Evolutionary conservation across 30 jellyfish, hydroid and myxozoan genomes (phyloP).

Genomic region (Rhopilema esculentum): DNA sequence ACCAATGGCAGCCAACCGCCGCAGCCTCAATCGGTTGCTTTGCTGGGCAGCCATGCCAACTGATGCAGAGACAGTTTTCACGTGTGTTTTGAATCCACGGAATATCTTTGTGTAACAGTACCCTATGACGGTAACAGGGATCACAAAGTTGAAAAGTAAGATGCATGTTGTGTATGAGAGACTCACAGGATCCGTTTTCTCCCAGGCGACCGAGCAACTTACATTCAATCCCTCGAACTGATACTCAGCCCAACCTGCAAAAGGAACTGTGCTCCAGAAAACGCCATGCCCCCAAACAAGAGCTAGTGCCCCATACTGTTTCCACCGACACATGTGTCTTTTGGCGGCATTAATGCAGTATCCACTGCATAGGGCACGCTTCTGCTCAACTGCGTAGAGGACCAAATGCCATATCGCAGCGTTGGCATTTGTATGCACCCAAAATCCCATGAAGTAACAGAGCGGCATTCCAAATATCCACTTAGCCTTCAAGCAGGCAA

Average conservation of each 20-base stretch:
- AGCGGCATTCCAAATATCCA: conserved; percentile 35
- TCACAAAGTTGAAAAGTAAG: conserved; percentile 18
- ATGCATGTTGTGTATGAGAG: conserved; percentile 23
- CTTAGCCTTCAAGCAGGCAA: conserved; percentile 7
- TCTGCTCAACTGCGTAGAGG: conserved; percentile 31
- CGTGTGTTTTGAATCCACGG: conserved; percentile 35
- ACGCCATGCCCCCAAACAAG: conserved; percentile 55
- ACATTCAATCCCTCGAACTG: conserved; percentile 57
- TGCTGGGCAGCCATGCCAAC: conserved; percentile 9
- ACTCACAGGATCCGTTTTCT: conserved; percentile 22
- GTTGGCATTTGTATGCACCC: conserved; percentile 57
- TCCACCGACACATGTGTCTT: conserved; percentile 23
- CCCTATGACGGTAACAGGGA: conserved; percentile 30
- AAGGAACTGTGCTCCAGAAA: conserved; percentile 60
- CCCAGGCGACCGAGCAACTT: conserved; percentile 75
- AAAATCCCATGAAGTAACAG: conserved; percentile 44
- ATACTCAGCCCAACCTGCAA: conserved; percentile 65
- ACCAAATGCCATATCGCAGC: conserved; percentile 49
- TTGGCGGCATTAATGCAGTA: background rate
- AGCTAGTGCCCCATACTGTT: background rate
- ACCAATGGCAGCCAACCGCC: conserved; percentile 34
- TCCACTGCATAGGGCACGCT: conserved; percentile 8
- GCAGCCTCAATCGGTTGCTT: conserved; percentile 30
- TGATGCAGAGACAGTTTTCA: conserved; percentile 13
- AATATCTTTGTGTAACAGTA: conserved; percentile 35